Percentiles rank a stretch among this genome's conserved stretches.
phyloP scores from a whole-genome alignment of 1,140 invertebrate species.

The Lepidurus packardi region DNA sequence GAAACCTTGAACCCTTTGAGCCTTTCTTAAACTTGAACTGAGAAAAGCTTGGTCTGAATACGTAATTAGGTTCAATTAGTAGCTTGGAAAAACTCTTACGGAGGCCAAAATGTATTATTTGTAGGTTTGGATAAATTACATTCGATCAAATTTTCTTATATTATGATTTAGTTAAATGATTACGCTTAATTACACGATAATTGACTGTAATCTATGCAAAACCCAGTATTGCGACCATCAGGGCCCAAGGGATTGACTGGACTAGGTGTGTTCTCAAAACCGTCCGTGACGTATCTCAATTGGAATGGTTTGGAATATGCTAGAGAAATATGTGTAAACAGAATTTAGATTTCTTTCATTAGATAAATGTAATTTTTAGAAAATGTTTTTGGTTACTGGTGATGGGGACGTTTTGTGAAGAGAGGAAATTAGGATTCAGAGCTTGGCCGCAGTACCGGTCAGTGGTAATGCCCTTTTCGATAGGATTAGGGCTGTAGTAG shows the following conservation, averaged over 20 bases:
- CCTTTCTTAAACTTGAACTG: not conserved
- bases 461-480: not conserved
- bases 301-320: not conserved
- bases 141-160: not conserved
- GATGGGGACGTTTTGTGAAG: not conserved
- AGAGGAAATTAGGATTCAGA: not conserved
- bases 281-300: slow-evolving; percentile 2
- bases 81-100: not conserved
- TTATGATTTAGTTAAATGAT: not conserved
- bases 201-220: slow-evolving; percentile 16
- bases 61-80: not conserved
- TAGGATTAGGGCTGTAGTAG: slow-evolving; percentile 9
- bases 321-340: not conserved
- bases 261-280: not conserved
- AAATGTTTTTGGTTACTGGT: not conserved
- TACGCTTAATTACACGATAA: not conserved
- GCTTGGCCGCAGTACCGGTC: slow-evolving; percentile 9
- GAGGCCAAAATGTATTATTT: not conserved
- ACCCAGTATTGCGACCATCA: slow-evolving; percentile 1
- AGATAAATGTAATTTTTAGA: not conserved
- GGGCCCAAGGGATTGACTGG: not conserved
- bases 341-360: not conserved
- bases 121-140: not conserved
- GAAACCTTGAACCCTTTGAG: slow-evolving; percentile 6
- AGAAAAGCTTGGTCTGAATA: not conserved